Evolutionary conservation across 2,888 invertebrate genomes (phyloP), one percentile per base, ranked within the genome.

Genomic region (Drosophila ezoana): DNA sequence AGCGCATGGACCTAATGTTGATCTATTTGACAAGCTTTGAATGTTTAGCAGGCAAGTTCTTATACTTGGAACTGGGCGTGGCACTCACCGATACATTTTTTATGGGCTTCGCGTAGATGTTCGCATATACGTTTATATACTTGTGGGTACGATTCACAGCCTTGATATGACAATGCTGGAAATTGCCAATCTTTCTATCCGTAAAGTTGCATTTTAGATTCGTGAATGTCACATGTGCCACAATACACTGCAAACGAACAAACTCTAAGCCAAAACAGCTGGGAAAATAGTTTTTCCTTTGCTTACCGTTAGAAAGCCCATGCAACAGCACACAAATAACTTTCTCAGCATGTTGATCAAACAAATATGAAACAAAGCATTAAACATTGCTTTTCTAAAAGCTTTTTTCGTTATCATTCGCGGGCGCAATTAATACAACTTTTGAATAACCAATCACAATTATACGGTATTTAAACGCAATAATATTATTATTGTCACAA

Each of bases 141-240:
- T 81, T 81, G 37, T 81, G 75, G 0, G 78, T 62, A 8, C 79
- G 67, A 49, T 81, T 80, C 0, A 75, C 65, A 0, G 81, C 79
- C 52, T 81, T 80, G 4, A 80, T 72, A 0, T 45, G n/a, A 14
- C 79, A 80, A 1, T 14, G 4, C 0, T 47, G 14, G 18, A 76
- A 72, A 0, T 11, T 8, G 0, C 48, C 6, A 6, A n/a, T 18
- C 1, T 28, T 32, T 5, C 4, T 13, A 16, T 75, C 41, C 1
- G 23, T 5, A 8, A 43, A 43, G 1, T 0, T 54, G 45, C 79
- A 81, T n/a, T 75, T 71, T 0, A 85, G 43, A 16, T 81, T 81
- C 3, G 85, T 84, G 16, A 84, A 84, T 6, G 63, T 14, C 5
- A 79, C 59, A 14, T 67, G 51, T 1, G 48, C 61, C 20, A 57